Evolutionary conservation across 64 coral and sea anemone genomes (phyloP).

Genomic region (Pocillopora damicornis): DNA sequence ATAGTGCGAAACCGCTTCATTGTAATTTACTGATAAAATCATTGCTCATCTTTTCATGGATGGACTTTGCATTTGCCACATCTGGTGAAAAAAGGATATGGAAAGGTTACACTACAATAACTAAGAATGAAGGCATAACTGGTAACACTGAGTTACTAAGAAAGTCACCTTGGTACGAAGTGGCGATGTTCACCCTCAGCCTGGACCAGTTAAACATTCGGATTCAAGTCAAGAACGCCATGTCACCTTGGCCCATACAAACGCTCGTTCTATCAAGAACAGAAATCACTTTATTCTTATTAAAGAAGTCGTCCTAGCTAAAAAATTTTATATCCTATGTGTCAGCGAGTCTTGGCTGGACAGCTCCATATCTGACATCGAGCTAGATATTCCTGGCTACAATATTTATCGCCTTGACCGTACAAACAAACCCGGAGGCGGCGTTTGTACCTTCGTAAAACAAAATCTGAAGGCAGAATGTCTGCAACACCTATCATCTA

Average conservation of each 20-base stretch:
- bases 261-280: conserved; percentile 9
- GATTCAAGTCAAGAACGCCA: too few species aligned
- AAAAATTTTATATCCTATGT: neutral
- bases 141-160: too few species aligned
- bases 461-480: conserved; percentile 4
- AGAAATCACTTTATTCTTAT: conserved; percentile 11
- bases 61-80: too few species aligned
- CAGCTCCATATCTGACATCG: conserved; percentile 14
- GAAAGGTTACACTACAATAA: too few species aligned
- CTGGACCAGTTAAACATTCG: too few species aligned
- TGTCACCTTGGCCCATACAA: neutral
- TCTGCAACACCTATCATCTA: neutral
- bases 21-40: too few species aligned
- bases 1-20: too few species aligned
- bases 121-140: too few species aligned
- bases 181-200: too few species aligned
- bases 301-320: neutral
- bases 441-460: conserved; percentile 36
- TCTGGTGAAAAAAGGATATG: too few species aligned
- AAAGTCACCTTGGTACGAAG: too few species aligned
- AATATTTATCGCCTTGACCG: conserved; percentile 21
- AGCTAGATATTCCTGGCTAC: conserved; percentile 33
- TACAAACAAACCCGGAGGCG: neutral
- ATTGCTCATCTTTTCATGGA: too few species aligned
- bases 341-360: conserved; percentile 17